These are phyloP conservation scores for Daktulosphaira vitifoliae DNA, from an alignment of 1,140 invertebrate genomes.

Conservation along the genomic window DNA sequence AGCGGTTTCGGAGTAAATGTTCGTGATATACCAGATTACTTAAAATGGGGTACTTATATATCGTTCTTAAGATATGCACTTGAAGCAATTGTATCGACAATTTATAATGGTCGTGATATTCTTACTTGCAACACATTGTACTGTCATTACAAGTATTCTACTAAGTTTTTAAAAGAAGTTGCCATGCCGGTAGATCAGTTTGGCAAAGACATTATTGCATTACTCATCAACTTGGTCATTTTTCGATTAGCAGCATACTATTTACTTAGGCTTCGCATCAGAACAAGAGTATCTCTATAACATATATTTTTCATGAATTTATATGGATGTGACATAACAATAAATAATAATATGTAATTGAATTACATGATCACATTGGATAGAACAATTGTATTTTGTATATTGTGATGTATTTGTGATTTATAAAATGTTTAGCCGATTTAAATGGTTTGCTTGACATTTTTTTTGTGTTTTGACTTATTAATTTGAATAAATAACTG, in stretches of 20 bases:
- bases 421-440: too few species aligned
- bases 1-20: slow-evolving; percentile 71
- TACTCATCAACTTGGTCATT: slow-evolving; percentile 60
- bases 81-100: slow-evolving; percentile 70
- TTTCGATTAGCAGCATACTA: slow-evolving; percentile 66
- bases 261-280: slow-evolving; percentile 69
- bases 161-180: slow-evolving; percentile 66
- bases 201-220: slow-evolving; percentile 68
- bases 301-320: too few species aligned
- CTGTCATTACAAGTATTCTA: slow-evolving; percentile 67
- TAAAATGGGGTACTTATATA: slow-evolving; percentile 79
- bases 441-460: too few species aligned
- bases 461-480: too few species aligned
- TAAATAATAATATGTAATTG: too few species aligned
- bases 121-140: slow-evolving; percentile 56
- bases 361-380: too few species aligned
- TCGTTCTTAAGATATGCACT: slow-evolving; percentile 80
- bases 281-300: slow-evolving; percentile 45
- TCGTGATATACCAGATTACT: slow-evolving; percentile 63
- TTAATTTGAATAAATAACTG: too few species aligned
- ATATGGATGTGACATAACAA: too few species aligned
- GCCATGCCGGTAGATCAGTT: slow-evolving; percentile 71
- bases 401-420: too few species aligned
- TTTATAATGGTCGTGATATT: slow-evolving; percentile 66
- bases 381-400: too few species aligned